Base-by-base conservation (phyloP, 2,113 vertebrate species). In the Callospermophilus lateralis region DNA sequence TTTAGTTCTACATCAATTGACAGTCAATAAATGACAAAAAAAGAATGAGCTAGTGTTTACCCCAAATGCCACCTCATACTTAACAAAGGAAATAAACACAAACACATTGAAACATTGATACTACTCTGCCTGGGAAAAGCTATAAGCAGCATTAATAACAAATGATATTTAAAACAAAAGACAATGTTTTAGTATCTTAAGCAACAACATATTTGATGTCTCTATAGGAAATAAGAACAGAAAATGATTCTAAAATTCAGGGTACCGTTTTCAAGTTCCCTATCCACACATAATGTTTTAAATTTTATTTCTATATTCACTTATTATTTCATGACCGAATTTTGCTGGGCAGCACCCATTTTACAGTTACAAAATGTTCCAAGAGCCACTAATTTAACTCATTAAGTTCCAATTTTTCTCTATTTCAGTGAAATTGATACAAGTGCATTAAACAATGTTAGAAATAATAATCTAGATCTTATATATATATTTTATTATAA, bases 81-180 rank as follows among this genome's bases (percentile, higher is more conserved):
- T 94, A 89, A 78, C 17, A 85, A 58, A 80, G 61, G 28, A 90
- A 85, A 86, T 16, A 92, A 32, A 92, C 32, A 94, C 39, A 93
- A 58, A 94, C 42, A 74, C 13, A 61, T 0, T 80, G 19, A 96
- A 51, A 95, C 17, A 96, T 6, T 79, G n/a, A 87, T 28, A 78
- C 9, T 85, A 89, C 45, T 89, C 89, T 94, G 45, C 51, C 58
- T 76, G n/a, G n/a, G 48, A 92, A 97, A 92, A 96, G 88, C 24
- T n/a, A 79, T 80, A 84, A 96, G 76, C 48, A 92, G 42, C 12
- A 77, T 0, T 61, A 74, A 1, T 95, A 73, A 51, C 26, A 53
- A n/a, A 92, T 87, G 20, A 55, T 73, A 84, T 28, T 91, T 93
- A 79, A 94, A 65, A 58, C 28, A 93, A 94, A 97, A 97, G 90